Percentiles rank a stretch among this genome's conserved stretches.
Conservation (phyloP, 1,140 invertebrate genomes). For the Cylas formicarius region DNA sequence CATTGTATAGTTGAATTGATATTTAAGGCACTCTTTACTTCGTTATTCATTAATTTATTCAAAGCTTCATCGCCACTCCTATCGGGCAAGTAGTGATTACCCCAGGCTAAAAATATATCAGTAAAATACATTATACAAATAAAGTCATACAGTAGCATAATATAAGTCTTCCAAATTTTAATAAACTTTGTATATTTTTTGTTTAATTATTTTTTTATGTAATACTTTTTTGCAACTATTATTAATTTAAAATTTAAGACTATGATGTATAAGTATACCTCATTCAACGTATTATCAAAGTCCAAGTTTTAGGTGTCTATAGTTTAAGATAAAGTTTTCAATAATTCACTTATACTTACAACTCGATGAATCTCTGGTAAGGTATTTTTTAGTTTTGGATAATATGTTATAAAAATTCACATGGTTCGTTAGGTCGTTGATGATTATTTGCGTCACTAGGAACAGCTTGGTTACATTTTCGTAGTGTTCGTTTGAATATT, state of each 20-base stretch:
- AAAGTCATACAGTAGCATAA: background rate
- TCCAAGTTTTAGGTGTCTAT: too few relatives aligned
- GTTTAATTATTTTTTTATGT: too few relatives aligned
- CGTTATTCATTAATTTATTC: constrained; percentile 60
- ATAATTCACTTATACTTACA: constrained; percentile 39
- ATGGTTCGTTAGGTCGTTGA: constrained; percentile 49
- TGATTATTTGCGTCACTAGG: constrained; percentile 53
- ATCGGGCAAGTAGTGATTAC: background rate
- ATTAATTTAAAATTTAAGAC: too few relatives aligned
- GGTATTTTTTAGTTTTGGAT: background rate
- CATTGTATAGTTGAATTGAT: constrained; percentile 45
- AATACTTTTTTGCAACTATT: too few relatives aligned
- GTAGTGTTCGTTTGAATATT: constrained; percentile 51
- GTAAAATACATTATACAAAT: background rate
- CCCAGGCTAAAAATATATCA: background rate
- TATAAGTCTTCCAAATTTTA: too few relatives aligned
- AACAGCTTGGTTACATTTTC: constrained; percentile 55
- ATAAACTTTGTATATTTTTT: too few relatives aligned
- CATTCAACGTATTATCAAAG: too few relatives aligned
- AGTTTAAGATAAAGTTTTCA: too few relatives aligned
- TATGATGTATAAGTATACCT: too few relatives aligned
- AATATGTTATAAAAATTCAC: constrained; percentile 78
- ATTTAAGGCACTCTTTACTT: constrained; percentile 55
- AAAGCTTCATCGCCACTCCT: constrained; percentile 41
- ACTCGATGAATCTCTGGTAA: background rate